These are phyloP conservation scores for western clawed frog (Xenopus tropicalis) DNA, from an alignment of 2,113 vertebrate species.

Conservation along the genomic window DNA sequence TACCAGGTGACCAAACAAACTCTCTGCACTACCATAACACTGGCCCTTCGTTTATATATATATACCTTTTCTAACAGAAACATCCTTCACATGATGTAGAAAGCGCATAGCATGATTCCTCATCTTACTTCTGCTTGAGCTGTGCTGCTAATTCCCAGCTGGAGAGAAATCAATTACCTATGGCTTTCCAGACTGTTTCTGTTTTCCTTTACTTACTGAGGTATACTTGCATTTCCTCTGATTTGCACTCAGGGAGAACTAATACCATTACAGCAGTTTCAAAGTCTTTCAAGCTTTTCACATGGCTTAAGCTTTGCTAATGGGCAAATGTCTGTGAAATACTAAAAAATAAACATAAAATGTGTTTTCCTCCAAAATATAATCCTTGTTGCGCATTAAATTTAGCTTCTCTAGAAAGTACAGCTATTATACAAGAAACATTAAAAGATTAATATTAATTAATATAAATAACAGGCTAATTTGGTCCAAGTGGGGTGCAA, in stretches of 20 bases:
- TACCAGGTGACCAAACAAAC: too few relatives aligned
- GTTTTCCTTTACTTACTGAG: neutral
- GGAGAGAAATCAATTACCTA: neutral
- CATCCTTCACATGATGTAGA: too few relatives aligned
- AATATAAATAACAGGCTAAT: too few relatives aligned
- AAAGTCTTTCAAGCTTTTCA: conserved; percentile 1
- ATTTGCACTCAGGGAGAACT: conserved; percentile 12
- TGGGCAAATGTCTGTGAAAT: neutral
- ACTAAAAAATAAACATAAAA: neutral
- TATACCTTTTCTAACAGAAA: too few relatives aligned
- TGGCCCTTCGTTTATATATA: too few relatives aligned
- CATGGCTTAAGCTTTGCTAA: conserved; percentile 4
- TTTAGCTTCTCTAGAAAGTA: neutral
- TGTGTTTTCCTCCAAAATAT: neutral
- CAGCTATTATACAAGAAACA: neutral
- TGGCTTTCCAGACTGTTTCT: neutral
- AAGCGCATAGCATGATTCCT: too few relatives aligned
- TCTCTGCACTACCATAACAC: too few relatives aligned
- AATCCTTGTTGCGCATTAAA: neutral
- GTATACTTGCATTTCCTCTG: neutral
- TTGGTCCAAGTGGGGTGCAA: too few relatives aligned
- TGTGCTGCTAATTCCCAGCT: neutral
- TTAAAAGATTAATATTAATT: too few relatives aligned
- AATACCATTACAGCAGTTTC: conserved; percentile 9
- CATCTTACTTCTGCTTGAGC: neutral